These are phyloP conservation scores for Esox masquinongy DNA, from an alignment of 2,797 vertebrate genomes.

Conservation along the genomic window DNA sequence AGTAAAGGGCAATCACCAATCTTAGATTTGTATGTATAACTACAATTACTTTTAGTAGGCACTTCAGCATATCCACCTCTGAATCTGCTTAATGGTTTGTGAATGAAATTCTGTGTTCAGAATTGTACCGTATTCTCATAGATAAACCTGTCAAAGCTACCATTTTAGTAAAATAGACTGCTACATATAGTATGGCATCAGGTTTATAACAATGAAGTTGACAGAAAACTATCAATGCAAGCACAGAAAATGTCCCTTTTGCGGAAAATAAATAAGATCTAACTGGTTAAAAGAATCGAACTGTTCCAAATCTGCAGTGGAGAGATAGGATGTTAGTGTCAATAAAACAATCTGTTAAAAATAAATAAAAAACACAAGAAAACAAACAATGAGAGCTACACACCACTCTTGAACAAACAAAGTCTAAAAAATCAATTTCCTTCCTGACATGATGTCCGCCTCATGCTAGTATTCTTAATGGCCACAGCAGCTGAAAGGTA, in stretches of 20 bases:
- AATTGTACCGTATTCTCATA: background rate
- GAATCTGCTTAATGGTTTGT: constrained; percentile 34
- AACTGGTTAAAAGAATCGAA: constrained; percentile 35
- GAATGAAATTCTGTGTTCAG: no score
- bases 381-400: constrained; percentile 41
- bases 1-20: background rate
- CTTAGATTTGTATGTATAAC: background rate
- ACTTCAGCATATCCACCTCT: constrained; percentile 33
- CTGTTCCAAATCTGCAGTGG: constrained; percentile 29
- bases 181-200: constrained; percentile 32
- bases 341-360: constrained; percentile 43
- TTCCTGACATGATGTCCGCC: constrained; percentile 61
- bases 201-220: constrained; percentile 43
- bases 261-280: constrained; percentile 24
- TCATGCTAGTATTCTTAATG: constrained; percentile 40
- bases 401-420: constrained; percentile 57
- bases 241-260: constrained; percentile 22
- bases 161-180: background rate
- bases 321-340: constrained; percentile 41
- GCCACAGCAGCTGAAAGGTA: constrained; percentile 46
- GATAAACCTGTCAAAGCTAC: background rate
- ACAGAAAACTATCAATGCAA: background rate
- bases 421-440: constrained; percentile 59
- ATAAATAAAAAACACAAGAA: constrained; percentile 19
- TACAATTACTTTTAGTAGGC: constrained; percentile 50